These are phyloP conservation scores for Okamejei kenojei DNA, from an alignment of 2,797 vertebrate species.

Conservation along the genomic window DNA sequence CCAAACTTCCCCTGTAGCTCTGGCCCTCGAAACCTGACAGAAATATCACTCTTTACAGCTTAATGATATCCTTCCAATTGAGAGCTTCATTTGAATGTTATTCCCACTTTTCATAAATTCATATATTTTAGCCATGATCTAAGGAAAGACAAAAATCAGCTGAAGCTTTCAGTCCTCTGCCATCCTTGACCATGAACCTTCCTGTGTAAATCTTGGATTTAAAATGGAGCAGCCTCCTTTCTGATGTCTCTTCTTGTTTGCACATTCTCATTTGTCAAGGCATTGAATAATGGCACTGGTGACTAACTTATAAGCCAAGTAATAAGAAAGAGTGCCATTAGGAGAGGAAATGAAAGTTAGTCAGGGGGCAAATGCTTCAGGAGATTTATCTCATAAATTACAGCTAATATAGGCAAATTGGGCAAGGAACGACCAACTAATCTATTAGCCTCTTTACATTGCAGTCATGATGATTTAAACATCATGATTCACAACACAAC, in stretches of 20 bases:
- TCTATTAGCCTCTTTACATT: neutral
- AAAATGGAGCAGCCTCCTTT: neutral
- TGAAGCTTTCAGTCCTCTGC: neutral
- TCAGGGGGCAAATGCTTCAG: neutral
- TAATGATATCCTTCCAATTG: too few relatives aligned
- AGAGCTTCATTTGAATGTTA: too few relatives aligned
- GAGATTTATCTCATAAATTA: neutral
- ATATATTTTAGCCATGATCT: neutral
- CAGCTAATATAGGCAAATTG: neutral
- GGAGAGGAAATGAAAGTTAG: neutral
- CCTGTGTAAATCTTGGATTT: neutral
- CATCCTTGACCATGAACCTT: neutral
- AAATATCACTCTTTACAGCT: too few relatives aligned
- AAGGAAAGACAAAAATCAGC: neutral
- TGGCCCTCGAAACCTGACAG: too few relatives aligned
- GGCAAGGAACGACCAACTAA: neutral
- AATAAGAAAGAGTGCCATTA: neutral
- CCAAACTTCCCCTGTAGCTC: too few relatives aligned
- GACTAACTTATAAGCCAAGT: neutral
- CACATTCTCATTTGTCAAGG: neutral
- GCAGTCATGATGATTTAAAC: neutral
- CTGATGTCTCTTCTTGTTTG: neutral
- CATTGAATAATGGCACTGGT: neutral
- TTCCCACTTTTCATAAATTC: too few relatives aligned
- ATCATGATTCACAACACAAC: neutral